A percentile compares a stretch with the other conserved stretches of the same genome.
Conservation (phyloP, 2,888 invertebrate genomes). For the Sesia bembeciformis region DNA sequence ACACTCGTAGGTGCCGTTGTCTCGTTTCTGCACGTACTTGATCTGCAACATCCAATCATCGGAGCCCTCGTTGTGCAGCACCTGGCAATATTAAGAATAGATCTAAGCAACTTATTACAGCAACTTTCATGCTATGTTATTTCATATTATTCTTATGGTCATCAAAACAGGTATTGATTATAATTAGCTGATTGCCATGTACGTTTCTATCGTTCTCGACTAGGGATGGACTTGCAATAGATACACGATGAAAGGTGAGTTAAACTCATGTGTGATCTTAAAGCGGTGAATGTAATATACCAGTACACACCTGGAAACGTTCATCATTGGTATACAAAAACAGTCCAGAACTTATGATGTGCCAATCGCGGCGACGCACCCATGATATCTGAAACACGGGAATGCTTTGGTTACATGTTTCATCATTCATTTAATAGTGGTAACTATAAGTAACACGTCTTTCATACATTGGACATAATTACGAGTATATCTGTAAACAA, state of each 20-base stretch:
- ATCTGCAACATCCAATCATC: slow-evolving; percentile 95
- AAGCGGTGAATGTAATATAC: neutral
- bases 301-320: slow-evolving; percentile 75
- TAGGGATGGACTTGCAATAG: too few species aligned
- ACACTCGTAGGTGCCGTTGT: slow-evolving; percentile 94
- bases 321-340: slow-evolving; percentile 95
- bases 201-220: too few species aligned
- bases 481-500: too few species aligned
- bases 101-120: too few species aligned
- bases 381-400: slow-evolving; percentile 83
- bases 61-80: slow-evolving; percentile 87
- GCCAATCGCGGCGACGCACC: slow-evolving; percentile 94
- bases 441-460: neutral
- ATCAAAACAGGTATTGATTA: too few species aligned
- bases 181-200: too few species aligned
- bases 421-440: neutral
- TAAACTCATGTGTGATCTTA: neutral
- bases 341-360: slow-evolving; percentile 92
- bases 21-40: slow-evolving; percentile 91
- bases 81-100: slow-evolving; percentile 26
- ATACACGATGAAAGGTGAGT: too few species aligned
- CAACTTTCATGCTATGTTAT: too few species aligned
- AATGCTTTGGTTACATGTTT: neutral
- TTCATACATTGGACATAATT: too few species aligned
- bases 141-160: too few species aligned